These are phyloP conservation scores for Dryobota labecula DNA, from an alignment of 2,888 invertebrate genomes.

Conservation along the genomic window DNA sequence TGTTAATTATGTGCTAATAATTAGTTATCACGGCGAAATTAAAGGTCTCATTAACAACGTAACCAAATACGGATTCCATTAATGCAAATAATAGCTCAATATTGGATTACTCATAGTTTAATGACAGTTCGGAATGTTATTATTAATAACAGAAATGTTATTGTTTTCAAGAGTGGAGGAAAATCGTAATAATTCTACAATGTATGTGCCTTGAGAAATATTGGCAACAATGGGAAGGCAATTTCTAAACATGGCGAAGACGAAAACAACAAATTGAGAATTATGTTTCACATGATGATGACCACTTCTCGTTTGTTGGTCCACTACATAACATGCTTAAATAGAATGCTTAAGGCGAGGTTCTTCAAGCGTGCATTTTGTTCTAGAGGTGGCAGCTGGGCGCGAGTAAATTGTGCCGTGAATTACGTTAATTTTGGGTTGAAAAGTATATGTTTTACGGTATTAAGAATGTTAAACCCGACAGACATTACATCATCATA, in stretches of 20 bases:
- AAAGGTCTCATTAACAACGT: neutral
- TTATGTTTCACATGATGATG: neutral
- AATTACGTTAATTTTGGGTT: no score
- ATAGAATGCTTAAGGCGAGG: no score
- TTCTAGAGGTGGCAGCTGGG: no score
- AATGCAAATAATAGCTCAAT: neutral
- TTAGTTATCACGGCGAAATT: conserved; percentile 8
- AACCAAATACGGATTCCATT: neutral
- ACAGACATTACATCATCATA: no score
- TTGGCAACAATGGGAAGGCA: neutral
- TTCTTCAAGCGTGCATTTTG: no score
- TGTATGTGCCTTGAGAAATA: neutral
- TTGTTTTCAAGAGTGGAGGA: neutral
- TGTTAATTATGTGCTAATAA: conserved; percentile 1
- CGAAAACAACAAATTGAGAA: neutral
- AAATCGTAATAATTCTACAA: neutral
- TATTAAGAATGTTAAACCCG: no score
- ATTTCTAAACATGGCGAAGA: neutral
- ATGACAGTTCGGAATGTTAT: neutral
- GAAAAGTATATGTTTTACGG: no score
- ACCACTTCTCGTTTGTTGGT: no score
- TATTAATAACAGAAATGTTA: neutral
- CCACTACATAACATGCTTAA: no score
- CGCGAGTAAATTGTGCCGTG: no score
- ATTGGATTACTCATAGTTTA: neutral